phyloP scores from a whole-genome alignment of 1,140 invertebrate genomes.

The Drosophila navojoa region DNA sequence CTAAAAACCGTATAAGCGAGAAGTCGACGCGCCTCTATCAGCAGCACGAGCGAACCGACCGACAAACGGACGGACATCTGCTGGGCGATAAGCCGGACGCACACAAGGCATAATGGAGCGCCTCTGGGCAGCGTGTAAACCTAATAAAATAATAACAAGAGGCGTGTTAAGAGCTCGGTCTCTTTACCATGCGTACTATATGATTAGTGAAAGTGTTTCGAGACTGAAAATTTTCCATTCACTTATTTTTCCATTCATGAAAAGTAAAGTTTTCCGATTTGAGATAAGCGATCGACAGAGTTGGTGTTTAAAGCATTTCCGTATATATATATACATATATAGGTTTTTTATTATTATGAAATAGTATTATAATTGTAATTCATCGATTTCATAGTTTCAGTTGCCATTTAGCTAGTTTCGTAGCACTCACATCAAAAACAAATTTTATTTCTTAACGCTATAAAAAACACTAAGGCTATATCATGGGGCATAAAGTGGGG shows the following conservation, averaged over 20 bases:
- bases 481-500: constrained; percentile 9
- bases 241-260: constrained; percentile 48
- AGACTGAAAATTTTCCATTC: constrained; percentile 68
- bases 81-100: constrained; percentile 16
- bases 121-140: constrained; percentile 33
- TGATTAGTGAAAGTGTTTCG: constrained; percentile 33
- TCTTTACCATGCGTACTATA: not conserved
- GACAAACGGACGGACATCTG: not conserved
- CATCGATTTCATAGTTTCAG: constrained; percentile 56
- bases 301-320: constrained; percentile 58
- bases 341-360: constrained; percentile 13
- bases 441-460: constrained; percentile 46
- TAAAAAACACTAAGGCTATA: constrained; percentile 55
- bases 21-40: constrained; percentile 67
- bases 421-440: constrained; percentile 72
- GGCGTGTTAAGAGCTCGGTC: constrained; percentile 6
- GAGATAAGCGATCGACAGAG: not conserved
- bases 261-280: no score
- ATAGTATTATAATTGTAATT: constrained; percentile 62
- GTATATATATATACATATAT: constrained; percentile 44
- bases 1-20: constrained; percentile 48
- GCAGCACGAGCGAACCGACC: constrained; percentile 17
- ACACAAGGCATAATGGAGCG: constrained; percentile 30
- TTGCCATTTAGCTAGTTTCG: constrained; percentile 29
- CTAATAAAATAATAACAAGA: constrained; percentile 25